These are phyloP conservation scores for Petaurus breviceps DNA, from an alignment of 2,113 vertebrate species.

Conservation along the genomic window DNA sequence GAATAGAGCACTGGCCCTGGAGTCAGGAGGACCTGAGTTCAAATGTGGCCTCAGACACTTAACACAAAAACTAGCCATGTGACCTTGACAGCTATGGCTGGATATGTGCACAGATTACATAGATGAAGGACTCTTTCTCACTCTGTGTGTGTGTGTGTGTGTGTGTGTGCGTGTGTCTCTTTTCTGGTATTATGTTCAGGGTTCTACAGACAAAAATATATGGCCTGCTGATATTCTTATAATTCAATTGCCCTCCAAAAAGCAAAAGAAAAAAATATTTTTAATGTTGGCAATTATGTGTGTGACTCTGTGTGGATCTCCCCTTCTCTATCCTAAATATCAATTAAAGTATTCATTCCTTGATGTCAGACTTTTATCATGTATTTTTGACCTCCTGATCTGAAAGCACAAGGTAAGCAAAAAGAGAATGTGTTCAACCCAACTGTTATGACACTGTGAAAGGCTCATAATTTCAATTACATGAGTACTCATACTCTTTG, in stretches of 20 bases:
- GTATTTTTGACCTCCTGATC: background rate
- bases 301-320: background rate
- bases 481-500: background rate
- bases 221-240: background rate
- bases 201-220: background rate
- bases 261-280: no score
- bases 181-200: background rate
- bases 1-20: no score
- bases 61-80: no score
- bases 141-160: no score
- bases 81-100: no score
- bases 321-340: background rate
- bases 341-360: background rate
- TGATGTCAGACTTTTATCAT: background rate
- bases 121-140: background rate
- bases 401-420: background rate
- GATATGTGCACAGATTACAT: background rate
- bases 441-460: background rate
- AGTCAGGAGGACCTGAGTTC: no score
- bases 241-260: no score
- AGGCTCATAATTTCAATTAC: background rate
- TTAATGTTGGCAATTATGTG: background rate
- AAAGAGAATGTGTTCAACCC: background rate
- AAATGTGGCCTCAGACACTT: no score
- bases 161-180: background rate